Evolutionary conservation across 2,797 vertebrate genomes (phyloP).

Genomic region (Pseudotriccus pelzelni): DNA sequence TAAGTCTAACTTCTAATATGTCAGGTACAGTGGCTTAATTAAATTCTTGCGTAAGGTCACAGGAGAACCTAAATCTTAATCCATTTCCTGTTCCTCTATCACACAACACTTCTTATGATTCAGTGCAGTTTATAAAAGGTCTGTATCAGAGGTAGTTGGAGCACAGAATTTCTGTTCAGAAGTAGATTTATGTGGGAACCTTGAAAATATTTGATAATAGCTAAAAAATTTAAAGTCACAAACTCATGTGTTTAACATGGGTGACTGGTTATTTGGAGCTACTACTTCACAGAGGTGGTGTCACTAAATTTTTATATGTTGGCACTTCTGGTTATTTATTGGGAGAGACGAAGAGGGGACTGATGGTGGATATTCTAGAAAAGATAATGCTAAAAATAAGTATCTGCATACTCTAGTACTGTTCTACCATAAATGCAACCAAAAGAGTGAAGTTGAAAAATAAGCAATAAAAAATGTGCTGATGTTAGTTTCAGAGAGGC

Average conservation of each 20-base stretch:
- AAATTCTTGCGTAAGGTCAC: neutral
- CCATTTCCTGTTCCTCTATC: neutral
- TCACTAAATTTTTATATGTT: neutral
- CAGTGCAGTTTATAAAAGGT: neutral
- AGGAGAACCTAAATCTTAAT: neutral
- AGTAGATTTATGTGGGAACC: neutral
- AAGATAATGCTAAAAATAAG: neutral
- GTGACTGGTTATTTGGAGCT: neutral
- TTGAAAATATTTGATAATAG: neutral
- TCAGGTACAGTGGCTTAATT: neutral
- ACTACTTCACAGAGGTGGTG: neutral
- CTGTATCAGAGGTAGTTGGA: neutral
- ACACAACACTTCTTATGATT: neutral
- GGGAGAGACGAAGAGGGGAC: neutral
- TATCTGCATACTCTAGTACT: neutral
- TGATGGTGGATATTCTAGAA: neutral
- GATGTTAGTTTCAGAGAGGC: neutral
- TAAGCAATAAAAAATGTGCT: neutral
- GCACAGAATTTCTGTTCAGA: neutral
- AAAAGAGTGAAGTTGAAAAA: neutral
- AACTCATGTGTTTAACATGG: neutral
- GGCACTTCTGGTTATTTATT: neutral
- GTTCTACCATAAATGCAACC: neutral
- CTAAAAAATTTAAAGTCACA: neutral
- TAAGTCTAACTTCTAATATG: neutral